These are phyloP conservation scores for Pterocles burchelli DNA, from an alignment of 2,113 vertebrate species.

Conservation along the genomic window DNA sequence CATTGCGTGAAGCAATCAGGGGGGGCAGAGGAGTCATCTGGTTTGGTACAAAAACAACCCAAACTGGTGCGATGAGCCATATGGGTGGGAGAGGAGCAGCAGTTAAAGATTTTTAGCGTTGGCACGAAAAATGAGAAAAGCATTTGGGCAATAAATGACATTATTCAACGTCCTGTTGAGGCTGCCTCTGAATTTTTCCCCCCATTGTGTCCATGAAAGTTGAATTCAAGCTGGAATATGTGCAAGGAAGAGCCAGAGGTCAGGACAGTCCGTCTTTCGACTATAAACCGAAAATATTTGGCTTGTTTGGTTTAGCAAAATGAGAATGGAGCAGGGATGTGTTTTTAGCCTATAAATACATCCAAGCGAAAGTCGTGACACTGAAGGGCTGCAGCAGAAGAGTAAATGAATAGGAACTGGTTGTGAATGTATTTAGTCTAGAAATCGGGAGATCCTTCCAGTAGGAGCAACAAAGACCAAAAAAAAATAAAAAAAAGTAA, in stretches of 20 bases:
- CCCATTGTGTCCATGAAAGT: not conserved
- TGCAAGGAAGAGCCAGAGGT: not conserved
- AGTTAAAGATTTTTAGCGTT: not conserved
- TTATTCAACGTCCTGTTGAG: not conserved
- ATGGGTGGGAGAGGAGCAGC: conserved; percentile 47
- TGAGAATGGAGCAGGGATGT: not conserved
- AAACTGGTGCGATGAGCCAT: conserved; percentile 46
- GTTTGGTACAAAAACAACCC: conserved; percentile 53
- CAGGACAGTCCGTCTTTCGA: not conserved
- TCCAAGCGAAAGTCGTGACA: not conserved
- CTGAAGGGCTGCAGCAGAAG: conserved; percentile 5
- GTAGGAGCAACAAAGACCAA: not conserved
- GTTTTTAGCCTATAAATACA: conserved; percentile 43
- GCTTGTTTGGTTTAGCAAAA: conserved; percentile 1
- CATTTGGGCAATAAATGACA: conserved; percentile 6
- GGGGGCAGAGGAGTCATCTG: conserved; percentile 44
- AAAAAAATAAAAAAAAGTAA: not conserved
- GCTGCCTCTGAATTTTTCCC: not conserved
- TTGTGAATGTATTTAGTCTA: conserved; percentile 32
- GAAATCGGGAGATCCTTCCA: conserved; percentile 43
- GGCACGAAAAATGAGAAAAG: not conserved
- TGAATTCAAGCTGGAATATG: not conserved
- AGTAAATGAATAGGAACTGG: conserved; percentile 38
- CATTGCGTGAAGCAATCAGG: not conserved
- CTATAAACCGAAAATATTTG: not conserved